Percentiles rank a stretch among this genome's conserved stretches.
Conservation (phyloP, 64 coral and sea anemone species). For the Montipora foliosa region DNA sequence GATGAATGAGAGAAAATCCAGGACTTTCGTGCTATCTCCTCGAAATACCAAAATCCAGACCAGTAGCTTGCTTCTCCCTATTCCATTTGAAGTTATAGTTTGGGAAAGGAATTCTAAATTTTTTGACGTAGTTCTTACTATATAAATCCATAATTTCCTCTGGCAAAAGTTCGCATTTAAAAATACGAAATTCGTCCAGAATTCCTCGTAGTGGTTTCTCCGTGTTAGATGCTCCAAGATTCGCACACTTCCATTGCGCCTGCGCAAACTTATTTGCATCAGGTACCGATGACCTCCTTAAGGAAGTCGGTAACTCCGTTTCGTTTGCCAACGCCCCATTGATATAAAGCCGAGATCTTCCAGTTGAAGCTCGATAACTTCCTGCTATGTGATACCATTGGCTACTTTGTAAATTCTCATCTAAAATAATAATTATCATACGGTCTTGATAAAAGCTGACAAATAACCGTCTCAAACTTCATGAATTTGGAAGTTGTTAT, state of each 20-base stretch:
- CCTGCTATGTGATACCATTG: conserved; percentile 86
- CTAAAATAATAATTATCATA: conserved; percentile 35
- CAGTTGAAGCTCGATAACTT: conserved; percentile 63
- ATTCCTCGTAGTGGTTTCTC: conserved; percentile 79
- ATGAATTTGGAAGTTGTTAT: too few relatives aligned
- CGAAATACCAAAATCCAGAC: neutral
- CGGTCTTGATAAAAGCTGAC: too few relatives aligned
- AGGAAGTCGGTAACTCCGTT: neutral
- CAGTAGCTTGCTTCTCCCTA: too few relatives aligned
- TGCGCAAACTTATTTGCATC: neutral
- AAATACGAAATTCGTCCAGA: conserved; percentile 95
- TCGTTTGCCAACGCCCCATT: conserved; percentile 74
- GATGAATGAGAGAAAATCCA: neutral
- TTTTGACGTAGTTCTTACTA: conserved; percentile 85
- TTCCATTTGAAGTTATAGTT: neutral
- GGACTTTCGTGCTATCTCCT: neutral
- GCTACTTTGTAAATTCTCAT: conserved; percentile 40
- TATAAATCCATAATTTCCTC: conserved; percentile 90
- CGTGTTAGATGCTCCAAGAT: conserved; percentile 56
- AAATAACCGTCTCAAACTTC: too few relatives aligned
- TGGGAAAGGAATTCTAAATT: conserved; percentile 71
- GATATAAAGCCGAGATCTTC: conserved; percentile 85
- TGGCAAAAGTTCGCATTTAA: conserved; percentile 86
- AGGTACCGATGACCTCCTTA: conserved; percentile 43
- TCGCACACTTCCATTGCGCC: conserved; percentile 81